Base-by-base conservation (phyloP, 2,888 invertebrate genomes). In the Caenorhabditis sp. region DNA sequence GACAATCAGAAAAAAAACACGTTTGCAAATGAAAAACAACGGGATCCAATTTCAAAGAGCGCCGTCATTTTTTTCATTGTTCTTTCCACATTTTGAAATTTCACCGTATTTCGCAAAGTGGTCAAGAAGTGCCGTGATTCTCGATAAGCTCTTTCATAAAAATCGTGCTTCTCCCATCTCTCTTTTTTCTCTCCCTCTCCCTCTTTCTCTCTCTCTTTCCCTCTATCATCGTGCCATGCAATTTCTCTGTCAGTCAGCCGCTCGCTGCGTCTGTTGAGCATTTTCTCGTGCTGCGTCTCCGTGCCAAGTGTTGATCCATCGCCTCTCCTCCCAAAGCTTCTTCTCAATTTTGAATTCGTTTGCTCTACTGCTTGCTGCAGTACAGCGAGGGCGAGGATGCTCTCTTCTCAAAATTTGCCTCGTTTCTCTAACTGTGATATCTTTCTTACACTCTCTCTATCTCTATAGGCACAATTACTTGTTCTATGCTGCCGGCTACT, bases 301-400 rank as follows among this genome's bases (percentile, higher is more conserved):
- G 19, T 51, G 24, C 2, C 12, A 7, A 28, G 12, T 22, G 16
- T 19, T 10, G 10, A 38, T 58, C 73, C 51, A 66, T 72, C 41
- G 8, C n/a, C 14, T 41, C 28, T 56, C 49, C 38, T 5, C 79
- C 47, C 54, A 63, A 64, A 79, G 79, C 79, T 79, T 72, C 79
- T 79, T 72, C 70, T 79, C 79, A 70, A 64, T 70, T 79, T 79
- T 70, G 79, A 79, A 79, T 79, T 79, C 79, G 79, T 58, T 79
- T 79, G 79, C 79, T 79, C 79, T 70, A 63, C 63, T 51, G 70
- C 69, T 77, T n/a, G 49, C 19, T 77, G 69, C 70, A 63, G 79
- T 79, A 79, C 79, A 79, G 54, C 79, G 24, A 77, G 76, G 59
- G 68, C 77, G 61, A n/a, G n/a, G 61, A 69, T 69, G 69, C 77